Evolutionary conservation across 2,888 invertebrate genomes (phyloP).

Genomic region (Tinea pellionella): DNA sequence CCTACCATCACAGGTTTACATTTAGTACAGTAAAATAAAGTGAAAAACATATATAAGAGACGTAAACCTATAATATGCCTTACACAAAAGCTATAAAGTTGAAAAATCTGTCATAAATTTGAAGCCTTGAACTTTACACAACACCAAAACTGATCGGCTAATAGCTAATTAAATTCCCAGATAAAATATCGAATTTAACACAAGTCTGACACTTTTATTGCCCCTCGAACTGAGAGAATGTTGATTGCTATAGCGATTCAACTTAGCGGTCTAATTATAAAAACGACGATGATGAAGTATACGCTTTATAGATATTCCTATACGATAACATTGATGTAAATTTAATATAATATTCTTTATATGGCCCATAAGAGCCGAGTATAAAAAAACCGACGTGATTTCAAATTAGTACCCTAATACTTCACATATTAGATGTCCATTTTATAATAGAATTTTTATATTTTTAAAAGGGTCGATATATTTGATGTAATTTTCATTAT

Average conservation of each 20-base stretch:
- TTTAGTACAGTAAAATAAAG: background rate
- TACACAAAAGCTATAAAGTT: constrained; percentile 3
- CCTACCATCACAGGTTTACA: background rate
- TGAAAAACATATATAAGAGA: background rate
- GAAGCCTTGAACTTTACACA: constrained; percentile 14
- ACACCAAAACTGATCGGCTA: constrained; percentile 15
- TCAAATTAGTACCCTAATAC: background rate
- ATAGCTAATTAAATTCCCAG: constrained; percentile 17
- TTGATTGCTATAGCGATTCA: constrained; percentile 15
- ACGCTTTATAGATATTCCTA: constrained; percentile 1
- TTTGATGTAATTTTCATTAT: no score
- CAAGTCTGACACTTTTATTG: constrained; percentile 17
- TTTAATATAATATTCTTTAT: background rate
- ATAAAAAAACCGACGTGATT: background rate
- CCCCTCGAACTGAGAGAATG: constrained; percentile 16
- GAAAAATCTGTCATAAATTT: constrained; percentile 8
- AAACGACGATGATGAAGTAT: constrained; percentile 6
- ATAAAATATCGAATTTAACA: constrained; percentile 18
- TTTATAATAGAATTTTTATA: background rate
- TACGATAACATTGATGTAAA: background rate
- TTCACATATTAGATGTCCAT: background rate
- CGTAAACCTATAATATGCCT: background rate
- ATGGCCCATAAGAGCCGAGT: background rate
- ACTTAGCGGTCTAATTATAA: constrained; percentile 10
- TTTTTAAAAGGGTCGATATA: no score